phyloP scores from a whole-genome alignment of 2,797 vertebrate genomes.

The Clamator glandarius region DNA sequence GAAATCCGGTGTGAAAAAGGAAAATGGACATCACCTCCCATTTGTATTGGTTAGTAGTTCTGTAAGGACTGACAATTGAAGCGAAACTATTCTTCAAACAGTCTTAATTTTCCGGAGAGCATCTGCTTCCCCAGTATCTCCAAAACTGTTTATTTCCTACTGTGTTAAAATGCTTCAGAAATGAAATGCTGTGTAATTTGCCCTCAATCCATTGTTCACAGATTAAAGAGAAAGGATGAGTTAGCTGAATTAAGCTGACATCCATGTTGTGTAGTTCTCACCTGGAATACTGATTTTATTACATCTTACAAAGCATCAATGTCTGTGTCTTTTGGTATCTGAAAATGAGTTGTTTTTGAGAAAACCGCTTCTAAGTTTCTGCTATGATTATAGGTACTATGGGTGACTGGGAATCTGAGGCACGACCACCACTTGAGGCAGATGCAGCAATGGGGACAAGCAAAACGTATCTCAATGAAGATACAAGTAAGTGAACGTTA shows the following conservation, averaged over 20 bases:
- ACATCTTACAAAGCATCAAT: background rate
- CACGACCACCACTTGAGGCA: background rate
- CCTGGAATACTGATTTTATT: background rate
- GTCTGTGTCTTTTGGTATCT: background rate
- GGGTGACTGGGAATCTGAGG: conserved; percentile 14
- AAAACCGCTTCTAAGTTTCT: background rate
- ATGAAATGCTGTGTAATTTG: background rate
- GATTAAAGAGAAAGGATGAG: background rate
- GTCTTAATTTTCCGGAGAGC: background rate
- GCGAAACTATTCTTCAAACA: background rate
- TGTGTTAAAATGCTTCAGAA: background rate
- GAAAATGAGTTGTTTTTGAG: background rate
- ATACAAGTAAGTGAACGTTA: background rate
- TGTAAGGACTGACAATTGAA: background rate
- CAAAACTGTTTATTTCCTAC: background rate
- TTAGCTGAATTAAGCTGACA: background rate
- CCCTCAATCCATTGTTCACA: accelerated
- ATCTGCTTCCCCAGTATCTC: background rate
- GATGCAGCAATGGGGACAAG: background rate
- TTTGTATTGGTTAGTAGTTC: conserved; percentile 71
- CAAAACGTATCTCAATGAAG: conserved; percentile 1
- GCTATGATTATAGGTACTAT: conserved; percentile 52
- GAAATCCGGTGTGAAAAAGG: conserved; percentile 78
- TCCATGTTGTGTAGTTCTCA: background rate
- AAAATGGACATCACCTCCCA: conserved; percentile 77